A percentile compares a stretch with the other conserved stretches of the same genome.
phyloP scores from a whole-genome alignment of 2,113 vertebrate genomes.

The Eurystomus gularis region DNA sequence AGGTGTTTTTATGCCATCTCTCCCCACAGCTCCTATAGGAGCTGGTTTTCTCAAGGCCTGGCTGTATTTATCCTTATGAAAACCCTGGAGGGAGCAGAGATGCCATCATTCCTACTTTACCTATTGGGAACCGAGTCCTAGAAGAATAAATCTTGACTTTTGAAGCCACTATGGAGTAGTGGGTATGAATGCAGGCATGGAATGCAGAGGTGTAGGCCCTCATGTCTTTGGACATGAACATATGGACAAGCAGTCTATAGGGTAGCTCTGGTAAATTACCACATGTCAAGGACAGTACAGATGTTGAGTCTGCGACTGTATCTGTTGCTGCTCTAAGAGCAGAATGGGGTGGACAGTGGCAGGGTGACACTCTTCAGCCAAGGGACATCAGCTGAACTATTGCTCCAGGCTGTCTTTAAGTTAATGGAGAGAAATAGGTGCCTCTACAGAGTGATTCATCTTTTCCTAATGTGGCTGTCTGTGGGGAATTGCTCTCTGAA shows the following conservation, averaged over 20 bases:
- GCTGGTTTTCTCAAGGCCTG: neutral
- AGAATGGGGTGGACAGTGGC: neutral
- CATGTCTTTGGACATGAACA: neutral
- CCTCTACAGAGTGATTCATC: neutral
- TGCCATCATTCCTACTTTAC: neutral
- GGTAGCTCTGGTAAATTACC: neutral
- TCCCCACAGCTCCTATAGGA: neutral
- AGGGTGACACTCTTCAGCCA: neutral
- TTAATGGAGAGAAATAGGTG: conserved; percentile 45
- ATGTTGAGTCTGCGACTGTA: neutral
- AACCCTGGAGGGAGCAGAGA: neutral
- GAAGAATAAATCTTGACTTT: neutral
- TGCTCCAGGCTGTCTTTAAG: neutral
- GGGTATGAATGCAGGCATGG: neutral
- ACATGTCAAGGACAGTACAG: neutral
- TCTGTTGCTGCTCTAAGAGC: neutral
- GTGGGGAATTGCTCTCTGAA: conserved; percentile 6
- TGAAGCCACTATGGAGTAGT: neutral
- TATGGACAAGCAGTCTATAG: neutral
- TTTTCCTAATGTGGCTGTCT: neutral
- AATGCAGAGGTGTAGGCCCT: neutral
- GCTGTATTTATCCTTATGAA: neutral
- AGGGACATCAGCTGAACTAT: neutral
- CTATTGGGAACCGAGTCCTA: neutral
- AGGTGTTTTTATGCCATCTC: conserved; percentile 9